Conservation (phyloP, 1,140 invertebrate genomes). For the Drosophila kohkoa region DNA sequence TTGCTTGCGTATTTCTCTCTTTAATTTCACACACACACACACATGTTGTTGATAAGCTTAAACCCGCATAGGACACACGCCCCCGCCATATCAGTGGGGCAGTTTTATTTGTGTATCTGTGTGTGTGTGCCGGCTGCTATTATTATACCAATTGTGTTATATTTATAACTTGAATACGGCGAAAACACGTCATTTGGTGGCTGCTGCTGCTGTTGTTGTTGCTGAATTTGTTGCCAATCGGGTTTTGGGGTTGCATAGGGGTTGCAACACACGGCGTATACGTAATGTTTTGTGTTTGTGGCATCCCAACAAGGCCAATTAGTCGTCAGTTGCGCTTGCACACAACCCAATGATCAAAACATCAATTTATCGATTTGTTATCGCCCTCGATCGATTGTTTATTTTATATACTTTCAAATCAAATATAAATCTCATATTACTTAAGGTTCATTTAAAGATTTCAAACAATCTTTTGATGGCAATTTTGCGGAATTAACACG, state of each 20-base stretch:
- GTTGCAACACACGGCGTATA: conserved; percentile 39
- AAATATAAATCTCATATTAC: neutral
- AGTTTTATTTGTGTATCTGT: neutral
- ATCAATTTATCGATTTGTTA: neutral
- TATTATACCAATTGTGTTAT: conserved; percentile 66
- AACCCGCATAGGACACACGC: conserved; percentile 61
- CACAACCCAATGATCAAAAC: neutral
- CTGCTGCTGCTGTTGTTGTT: conserved; percentile 9
- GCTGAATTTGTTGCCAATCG: conserved; percentile 27
- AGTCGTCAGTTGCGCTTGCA: conserved; percentile 13
- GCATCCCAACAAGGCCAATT: conserved; percentile 21
- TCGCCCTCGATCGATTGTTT: neutral
- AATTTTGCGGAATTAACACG: neutral
- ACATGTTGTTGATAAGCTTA: conserved; percentile 60
- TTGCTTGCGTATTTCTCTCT: conserved; percentile 63
- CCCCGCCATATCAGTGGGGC: conserved; percentile 42
- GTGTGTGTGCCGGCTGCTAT: conserved; percentile 43
- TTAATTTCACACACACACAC: conserved; percentile 18
- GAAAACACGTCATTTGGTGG: conserved; percentile 53
- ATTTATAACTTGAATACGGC: conserved; percentile 53
- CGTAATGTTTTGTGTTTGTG: conserved; percentile 13
- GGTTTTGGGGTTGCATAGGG: conserved; percentile 23
- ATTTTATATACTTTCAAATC: neutral
- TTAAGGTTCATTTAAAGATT: neutral
- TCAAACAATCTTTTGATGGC: neutral